Evolutionary conservation across 2,888 invertebrate species (phyloP), one percentile per base, ranked within the genome.

Genomic region (Ormyrus thymus): DNA sequence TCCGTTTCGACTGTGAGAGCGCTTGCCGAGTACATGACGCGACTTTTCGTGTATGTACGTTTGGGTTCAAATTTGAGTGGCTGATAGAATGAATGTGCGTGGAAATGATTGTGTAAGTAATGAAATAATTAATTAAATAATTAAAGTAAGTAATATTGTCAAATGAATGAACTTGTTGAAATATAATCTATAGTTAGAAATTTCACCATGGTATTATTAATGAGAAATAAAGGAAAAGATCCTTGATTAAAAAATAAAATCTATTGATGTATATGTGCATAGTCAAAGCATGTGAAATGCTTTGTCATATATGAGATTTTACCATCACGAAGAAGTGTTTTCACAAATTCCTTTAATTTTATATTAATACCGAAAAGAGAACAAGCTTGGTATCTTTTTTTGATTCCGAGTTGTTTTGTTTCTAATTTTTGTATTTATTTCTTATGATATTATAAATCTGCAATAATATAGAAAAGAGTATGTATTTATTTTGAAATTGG

Each of bases 161-260:
- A 79, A 81, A 81, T 79, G 73, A 76, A 81, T 76, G 73, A 81
- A 79, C 72, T 81, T 81, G 81, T 81, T 81, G 70, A 79, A 79
- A 74, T 81, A 81, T 79, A 81, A 81, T 76, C 79, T 79, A 79
- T 79, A 81, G 76, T 76, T 81, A 81, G 76, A 81, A 73, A 76
- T 73, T 76, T 78, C 69, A 81, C 56, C 56, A 76, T 81, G 75
- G 76, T 78, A 73, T 81, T 79, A 75, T 74, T 81, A 55, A 76
- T 72, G 64, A 64, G 11, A 78, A 72, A 51, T 61, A 76, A 78
- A 70, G 46, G 59, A 69, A 78, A 72, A 76, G 58, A 74, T 62
- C 69, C 56, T 78, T 75, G 50, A 56, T 51, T 55, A 61, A 74
- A 53, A 75, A 64, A 61, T 61, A 55, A 76, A 76, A 76, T 69